These are phyloP conservation scores for Limnephilus marmoratus DNA, from an alignment of 2,888 invertebrate genomes.

Conservation along the genomic window DNA sequence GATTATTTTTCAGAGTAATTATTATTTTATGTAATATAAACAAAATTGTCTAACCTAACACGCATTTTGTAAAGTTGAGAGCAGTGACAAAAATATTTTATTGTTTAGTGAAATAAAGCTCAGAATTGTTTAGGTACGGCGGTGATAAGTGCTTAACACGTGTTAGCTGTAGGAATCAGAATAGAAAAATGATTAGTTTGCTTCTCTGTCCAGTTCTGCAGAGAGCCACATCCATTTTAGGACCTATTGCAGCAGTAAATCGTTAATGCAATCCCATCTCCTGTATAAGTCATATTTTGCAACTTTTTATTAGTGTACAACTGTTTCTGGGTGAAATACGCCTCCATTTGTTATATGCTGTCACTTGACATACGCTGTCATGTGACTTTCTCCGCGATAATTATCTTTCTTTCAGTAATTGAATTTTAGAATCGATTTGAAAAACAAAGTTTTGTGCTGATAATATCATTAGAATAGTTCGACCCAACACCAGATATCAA, in stretches of 20 bases:
- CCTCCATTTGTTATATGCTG: too few relatives aligned
- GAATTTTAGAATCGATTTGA: not conserved
- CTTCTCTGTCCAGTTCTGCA: not conserved
- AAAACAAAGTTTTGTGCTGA: not conserved
- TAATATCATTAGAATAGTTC: not conserved
- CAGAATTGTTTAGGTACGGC: not conserved
- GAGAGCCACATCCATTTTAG: not conserved
- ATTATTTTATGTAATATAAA: not conserved
- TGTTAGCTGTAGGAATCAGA: not conserved
- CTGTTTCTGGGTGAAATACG: not conserved
- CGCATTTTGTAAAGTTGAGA: not conserved
- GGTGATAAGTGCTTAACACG: not conserved
- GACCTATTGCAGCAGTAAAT: not conserved
- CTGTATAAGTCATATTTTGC: not conserved
- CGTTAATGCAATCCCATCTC: not conserved
- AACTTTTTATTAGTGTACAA: not conserved
- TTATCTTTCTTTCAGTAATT: not conserved
- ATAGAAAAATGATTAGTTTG: not conserved
- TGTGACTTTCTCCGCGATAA: not conserved
- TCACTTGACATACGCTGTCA: too few relatives aligned
- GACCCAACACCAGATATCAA: not conserved
- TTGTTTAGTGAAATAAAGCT: not conserved
- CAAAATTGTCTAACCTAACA: not conserved
- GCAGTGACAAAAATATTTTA: not conserved
- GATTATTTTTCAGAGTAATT: slow-evolving; percentile 23